Evolutionary conservation across 1,140 invertebrate species (phyloP).

Genomic region (Probaryconus sp.): DNA sequence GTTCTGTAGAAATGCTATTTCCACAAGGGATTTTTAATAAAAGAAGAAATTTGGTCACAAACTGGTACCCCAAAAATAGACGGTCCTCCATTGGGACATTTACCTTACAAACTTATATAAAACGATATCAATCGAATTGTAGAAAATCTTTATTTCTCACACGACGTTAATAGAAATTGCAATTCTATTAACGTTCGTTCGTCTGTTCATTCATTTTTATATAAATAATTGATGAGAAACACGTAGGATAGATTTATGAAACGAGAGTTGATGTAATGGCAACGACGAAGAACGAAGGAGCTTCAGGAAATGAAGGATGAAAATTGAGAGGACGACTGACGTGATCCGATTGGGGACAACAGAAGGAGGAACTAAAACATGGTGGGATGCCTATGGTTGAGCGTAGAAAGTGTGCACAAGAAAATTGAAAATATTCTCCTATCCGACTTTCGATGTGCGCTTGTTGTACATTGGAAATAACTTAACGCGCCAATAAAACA

Average conservation of each 20-base stretch:
- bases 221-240: conserved; percentile 12
- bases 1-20: too few species aligned
- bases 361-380: conserved; percentile 20
- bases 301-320: conserved; percentile 24
- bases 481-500: conserved; percentile 14
- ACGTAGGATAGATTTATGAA: conserved; percentile 15
- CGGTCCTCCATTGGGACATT: too few species aligned
- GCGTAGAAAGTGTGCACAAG: conserved; percentile 25
- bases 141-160: too few species aligned
- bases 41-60: too few species aligned
- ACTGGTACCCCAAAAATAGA: too few species aligned
- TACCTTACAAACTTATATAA: too few species aligned
- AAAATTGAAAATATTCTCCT: conserved; percentile 38
- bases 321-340: conserved; percentile 20
- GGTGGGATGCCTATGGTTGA: conserved; percentile 6
- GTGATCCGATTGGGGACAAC: conserved; percentile 23
- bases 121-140: too few species aligned
- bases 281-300: conserved; percentile 5
- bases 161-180: too few species aligned
- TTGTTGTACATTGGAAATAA: conserved; percentile 4
- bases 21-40: too few species aligned
- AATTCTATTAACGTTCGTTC: not conserved
- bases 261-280: conserved; percentile 19
- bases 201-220: too few species aligned
- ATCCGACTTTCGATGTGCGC: conserved; percentile 14